Evolutionary conservation across 2,113 vertebrate genomes (phyloP).

Genomic region (Gadus macrocephalus): DNA sequence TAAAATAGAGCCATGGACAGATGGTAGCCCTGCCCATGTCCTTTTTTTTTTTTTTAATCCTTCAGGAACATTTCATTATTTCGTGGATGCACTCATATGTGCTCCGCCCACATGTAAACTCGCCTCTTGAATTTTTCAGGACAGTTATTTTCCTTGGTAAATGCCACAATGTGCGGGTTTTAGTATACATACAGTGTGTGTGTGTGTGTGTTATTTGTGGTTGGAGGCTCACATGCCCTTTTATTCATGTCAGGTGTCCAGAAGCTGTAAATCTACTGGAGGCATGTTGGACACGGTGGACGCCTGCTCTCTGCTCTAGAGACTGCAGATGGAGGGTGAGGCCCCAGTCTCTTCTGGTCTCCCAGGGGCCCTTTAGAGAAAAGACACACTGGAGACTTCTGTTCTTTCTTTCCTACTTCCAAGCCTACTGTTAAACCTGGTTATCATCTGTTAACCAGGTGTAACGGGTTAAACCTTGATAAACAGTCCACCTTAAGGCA

Average conservation of each 20-base stretch:
- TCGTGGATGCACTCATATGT: neutral
- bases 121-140: neutral
- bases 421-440: neutral
- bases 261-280: constrained; percentile 60
- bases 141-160: neutral
- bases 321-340: constrained; percentile 91
- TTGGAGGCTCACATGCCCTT: neutral
- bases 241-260: constrained; percentile 72
- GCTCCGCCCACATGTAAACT: neutral
- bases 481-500: too few relatives aligned
- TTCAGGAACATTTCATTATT: too few relatives aligned
- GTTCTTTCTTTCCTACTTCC: too few relatives aligned
- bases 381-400: neutral
- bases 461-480: too few relatives aligned
- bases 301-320: constrained; percentile 82
- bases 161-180: too few relatives aligned
- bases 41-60: too few relatives aligned
- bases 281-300: constrained; percentile 86
- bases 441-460: too few relatives aligned
- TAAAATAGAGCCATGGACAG: too few relatives aligned
- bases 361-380: neutral
- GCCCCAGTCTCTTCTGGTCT: neutral
- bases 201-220: neutral
- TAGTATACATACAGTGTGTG: too few relatives aligned
- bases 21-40: too few relatives aligned